Evolutionary conservation across 2,797 vertebrate genomes (phyloP).

Genomic region (Clarias fuscus): DNA sequence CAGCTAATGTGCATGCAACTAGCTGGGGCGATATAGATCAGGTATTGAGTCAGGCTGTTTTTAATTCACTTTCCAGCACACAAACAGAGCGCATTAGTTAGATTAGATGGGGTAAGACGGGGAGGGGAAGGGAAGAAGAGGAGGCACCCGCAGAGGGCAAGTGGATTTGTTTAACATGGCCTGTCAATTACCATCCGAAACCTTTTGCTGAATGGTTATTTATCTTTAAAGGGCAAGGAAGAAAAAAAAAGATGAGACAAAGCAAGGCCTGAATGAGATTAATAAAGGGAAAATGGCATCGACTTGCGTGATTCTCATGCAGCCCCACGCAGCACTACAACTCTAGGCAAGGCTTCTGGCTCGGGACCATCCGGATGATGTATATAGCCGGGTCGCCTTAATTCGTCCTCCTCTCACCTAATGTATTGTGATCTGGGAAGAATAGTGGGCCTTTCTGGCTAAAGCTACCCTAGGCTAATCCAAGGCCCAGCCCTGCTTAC

Average conservation of each 20-base stretch:
- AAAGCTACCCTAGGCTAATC: constrained; percentile 5
- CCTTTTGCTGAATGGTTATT: constrained; percentile 75
- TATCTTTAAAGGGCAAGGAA: constrained; percentile 59
- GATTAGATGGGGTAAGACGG: constrained; percentile 74
- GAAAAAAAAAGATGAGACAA: constrained; percentile 49
- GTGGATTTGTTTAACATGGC: constrained; percentile 86
- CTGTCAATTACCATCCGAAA: constrained; percentile 84
- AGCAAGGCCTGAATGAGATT: constrained; percentile 75
- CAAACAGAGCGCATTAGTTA: constrained; percentile 92
- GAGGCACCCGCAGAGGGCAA: constrained; percentile 68
- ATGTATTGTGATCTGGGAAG: constrained; percentile 29
- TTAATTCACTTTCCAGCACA: constrained; percentile 95
- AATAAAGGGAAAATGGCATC: constrained; percentile 70
- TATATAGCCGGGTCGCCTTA: constrained; percentile 21
- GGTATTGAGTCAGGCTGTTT: constrained; percentile 91
- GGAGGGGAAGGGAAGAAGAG: constrained; percentile 30
- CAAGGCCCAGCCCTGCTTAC: neutral
- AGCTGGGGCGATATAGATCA: constrained; percentile 85
- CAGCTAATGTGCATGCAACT: constrained; percentile 88
- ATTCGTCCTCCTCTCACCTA: constrained; percentile 21
- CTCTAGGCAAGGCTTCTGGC: constrained; percentile 29
- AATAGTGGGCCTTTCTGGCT: constrained; percentile 15
- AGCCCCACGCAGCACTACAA: constrained; percentile 12
- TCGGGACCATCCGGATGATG: constrained; percentile 35
- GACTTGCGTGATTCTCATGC: constrained; percentile 53